Base-by-base conservation (phyloP, 2,888 invertebrate species). In the Yponomeuta sedellus region DNA sequence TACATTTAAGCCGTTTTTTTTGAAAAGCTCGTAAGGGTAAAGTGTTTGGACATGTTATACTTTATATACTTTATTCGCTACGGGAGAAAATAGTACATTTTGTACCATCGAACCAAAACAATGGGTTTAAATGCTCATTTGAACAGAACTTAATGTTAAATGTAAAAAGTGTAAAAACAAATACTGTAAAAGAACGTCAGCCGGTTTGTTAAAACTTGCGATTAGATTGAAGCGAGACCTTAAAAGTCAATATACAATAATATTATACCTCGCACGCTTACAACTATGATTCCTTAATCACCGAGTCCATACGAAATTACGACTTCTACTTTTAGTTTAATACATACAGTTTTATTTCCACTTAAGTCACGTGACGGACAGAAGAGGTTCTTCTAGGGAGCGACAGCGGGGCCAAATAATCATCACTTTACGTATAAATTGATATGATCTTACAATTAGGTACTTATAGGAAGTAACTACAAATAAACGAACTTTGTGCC, bases 1-100 rank as follows among this genome's bases (percentile, higher is more conserved):
- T 89, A 90, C 86, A 86, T 83, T 85, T 88, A 89, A 88, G 88
- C 89, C 88, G 86, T 80, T 83, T 81, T 80, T 73, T 81, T 73
- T 77, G 79, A 86, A 77, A 90, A 89, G 89, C 89, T 89, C 89
- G 77, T 85, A 83, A 81, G 79, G 85, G 82, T 85, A 74, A 74
- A 80, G 75, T 78, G 78, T 80, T 76, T 80, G 82, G 85, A 85
- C 85, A 83, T 78, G 77, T 74, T 70, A 73, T 75, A 68, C 75
- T 76, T 77, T 75, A 69, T 75, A 76, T 74, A 34, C 10, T 34
- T 64, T 28, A 6, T 28, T 58, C 71, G 8, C 74, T 77, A 77
- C 73, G 69, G 67, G 69, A 66, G 57, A 65, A 61, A 71, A 69
- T 69, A 69, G 74, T 74, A 74, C 67, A 70, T 77, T 66, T 79